Conservation (phyloP, 2,888 invertebrate genomes). For the Tetragonula carbonaria region DNA sequence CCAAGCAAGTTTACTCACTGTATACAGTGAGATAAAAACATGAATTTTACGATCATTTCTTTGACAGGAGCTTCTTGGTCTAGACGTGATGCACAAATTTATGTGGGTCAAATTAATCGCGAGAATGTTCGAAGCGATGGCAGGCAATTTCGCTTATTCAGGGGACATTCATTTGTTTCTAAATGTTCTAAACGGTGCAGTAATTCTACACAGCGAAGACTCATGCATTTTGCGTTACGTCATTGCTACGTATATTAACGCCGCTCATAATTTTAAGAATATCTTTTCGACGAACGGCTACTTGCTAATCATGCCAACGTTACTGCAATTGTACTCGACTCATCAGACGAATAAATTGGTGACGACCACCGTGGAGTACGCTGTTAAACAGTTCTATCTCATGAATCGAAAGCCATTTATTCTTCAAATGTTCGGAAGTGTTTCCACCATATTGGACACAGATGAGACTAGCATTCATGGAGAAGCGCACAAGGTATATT, state of each 20-base stretch:
- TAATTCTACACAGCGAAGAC: conserved; percentile 98
- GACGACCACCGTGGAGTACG: conserved; percentile 98
- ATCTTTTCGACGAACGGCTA: conserved; percentile 99
- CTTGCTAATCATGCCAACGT: conserved; percentile 98
- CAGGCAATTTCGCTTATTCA: conserved; percentile 97
- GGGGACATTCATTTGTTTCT: conserved; percentile 98
- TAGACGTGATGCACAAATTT: conserved; percentile 99
- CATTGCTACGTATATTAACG: conserved; percentile 98
- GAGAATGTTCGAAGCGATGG: conserved; percentile 99
- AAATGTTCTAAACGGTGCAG: conserved; percentile 98
- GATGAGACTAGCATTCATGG: conserved; percentile 94
- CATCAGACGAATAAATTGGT: conserved; percentile 98
- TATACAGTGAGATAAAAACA: background rate
- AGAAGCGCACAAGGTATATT: conserved; percentile 94
- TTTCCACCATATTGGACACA: conserved; percentile 97
- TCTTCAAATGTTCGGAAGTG: conserved; percentile 99
- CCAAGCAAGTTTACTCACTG: no score
- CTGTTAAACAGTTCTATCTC: conserved; percentile 99
- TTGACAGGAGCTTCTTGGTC: conserved; percentile 91
- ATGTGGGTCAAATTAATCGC: conserved; percentile 99
- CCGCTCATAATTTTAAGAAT: conserved; percentile 98
- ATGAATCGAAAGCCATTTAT: conserved; percentile 99
- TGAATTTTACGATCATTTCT: background rate
- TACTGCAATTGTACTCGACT: conserved; percentile 98
- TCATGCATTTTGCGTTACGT: conserved; percentile 97